These are phyloP conservation scores for Machimus atricapillus DNA, from an alignment of 2,888 invertebrate genomes.

Conservation along the genomic window DNA sequence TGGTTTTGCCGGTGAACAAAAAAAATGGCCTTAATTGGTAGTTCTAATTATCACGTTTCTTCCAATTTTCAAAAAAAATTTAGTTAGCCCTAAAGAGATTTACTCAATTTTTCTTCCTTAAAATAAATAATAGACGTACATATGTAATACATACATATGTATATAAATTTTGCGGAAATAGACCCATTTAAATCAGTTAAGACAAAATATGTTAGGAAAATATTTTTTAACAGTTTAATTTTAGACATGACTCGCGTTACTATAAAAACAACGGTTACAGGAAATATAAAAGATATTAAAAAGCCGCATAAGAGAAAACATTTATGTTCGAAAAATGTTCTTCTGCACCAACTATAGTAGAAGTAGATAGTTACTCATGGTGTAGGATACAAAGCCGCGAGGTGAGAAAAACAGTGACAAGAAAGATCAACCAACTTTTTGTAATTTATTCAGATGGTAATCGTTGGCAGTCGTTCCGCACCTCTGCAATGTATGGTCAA, in stretches of 20 bases:
- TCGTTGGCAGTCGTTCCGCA: conserved; percentile 2
- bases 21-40: too few species aligned
- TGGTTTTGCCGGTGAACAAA: too few species aligned
- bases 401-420: neutral
- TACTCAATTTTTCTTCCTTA: too few species aligned
- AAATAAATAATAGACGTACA: too few species aligned
- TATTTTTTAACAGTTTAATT: neutral
- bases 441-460: neutral
- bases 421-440: neutral
- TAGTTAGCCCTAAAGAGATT: too few species aligned
- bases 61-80: too few species aligned
- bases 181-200: neutral
- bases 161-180: neutral
- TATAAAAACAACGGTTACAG: neutral
- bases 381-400: neutral
- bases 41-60: too few species aligned
- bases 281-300: neutral
- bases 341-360: neutral
- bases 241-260: neutral
- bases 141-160: too few species aligned
- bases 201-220: neutral
- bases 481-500: conserved; percentile 3
- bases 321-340: neutral
- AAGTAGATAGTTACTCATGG: neutral
- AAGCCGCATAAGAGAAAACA: neutral